Evolutionary conservation across 1,140 invertebrate species (phyloP), one percentile per base, ranked within the genome.

Genomic region (Marisa cornuarietis): DNA sequence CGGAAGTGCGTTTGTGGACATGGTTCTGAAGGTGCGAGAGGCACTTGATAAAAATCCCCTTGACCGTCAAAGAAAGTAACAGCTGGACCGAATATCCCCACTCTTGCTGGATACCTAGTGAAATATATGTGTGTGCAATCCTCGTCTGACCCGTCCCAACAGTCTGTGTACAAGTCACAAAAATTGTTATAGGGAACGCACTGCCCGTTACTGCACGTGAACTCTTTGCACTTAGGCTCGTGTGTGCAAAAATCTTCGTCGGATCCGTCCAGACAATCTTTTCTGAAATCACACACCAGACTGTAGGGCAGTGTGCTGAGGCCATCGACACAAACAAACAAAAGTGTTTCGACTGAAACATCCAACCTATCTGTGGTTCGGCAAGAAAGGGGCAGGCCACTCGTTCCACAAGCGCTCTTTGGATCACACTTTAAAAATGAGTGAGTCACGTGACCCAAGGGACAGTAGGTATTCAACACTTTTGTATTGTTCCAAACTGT

Each of bases 81-180:
- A 9, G 54, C 26, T 18, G 54, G 49, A 20, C 31, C 31, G 1
- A 42, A 42, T 42, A 42, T 42, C 31, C 31, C 31, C 31, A 42
- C 31, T 5, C 31, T 42, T 42, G 31, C 5, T 42, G 31, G 14
- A 24, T 13, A 13, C 14, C 10, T 61, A 54, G 9, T 22, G 71
- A 9, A 75, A 26, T 22, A 20, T 16, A 73, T 54, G 26, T 52
- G 22, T 11, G 54, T 31, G 26, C 49, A 42, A 18, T 8, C 7
- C 52, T 73, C 71, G 52, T 73, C 71, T 16, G 71, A 73, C 52
- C 52, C 18, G 52, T 73, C 71, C 49, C 22, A 22, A 24, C 71
- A 73, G 51, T 73, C n/a, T 20, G 11, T 6, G 14, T 51, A 16
- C 7, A 16, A 24, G 58, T 73, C 71, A 73, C 51, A 73, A 9